phyloP scores from a whole-genome alignment of 2,888 invertebrate species.

The Allolobophora icterica region DNA sequence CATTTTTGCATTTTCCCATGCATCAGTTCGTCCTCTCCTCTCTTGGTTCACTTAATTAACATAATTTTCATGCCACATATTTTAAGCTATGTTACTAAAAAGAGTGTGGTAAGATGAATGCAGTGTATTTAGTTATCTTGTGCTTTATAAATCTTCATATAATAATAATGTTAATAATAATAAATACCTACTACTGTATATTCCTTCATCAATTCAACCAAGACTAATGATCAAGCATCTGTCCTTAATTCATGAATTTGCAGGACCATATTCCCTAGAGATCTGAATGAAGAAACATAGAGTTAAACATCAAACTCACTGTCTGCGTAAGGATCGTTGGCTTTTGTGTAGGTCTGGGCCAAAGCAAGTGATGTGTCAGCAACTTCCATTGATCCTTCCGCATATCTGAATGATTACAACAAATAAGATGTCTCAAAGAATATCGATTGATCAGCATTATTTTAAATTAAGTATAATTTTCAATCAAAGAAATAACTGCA shows the following conservation, averaged over 20 bases:
- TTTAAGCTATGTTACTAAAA: no score
- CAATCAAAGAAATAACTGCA: no score
- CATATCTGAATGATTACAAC: constrained; percentile 53
- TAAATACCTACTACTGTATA: no score
- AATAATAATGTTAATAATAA: no score
- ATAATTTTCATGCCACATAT: no score
- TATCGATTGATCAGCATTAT: neutral
- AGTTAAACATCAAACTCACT: constrained; percentile 49
- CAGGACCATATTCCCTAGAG: neutral
- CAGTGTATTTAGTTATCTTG: no score
- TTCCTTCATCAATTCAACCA: neutral
- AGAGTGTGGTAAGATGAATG: no score
- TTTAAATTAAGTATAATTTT: neutral
- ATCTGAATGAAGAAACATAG: neutral
- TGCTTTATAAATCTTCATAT: no score
- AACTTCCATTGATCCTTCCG: constrained; percentile 57
- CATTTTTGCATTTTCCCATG: no score
- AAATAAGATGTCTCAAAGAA: neutral
- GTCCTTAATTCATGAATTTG: neutral
- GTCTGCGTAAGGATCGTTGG: constrained; percentile 60
- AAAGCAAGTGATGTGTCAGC: constrained; percentile 60
- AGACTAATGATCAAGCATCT: neutral
- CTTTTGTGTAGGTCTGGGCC: constrained; percentile 60
- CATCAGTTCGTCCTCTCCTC: no score
- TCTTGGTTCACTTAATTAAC: no score